These are phyloP conservation scores for Aurelia aurita complex sp. Pacific DNA, from an alignment of 30 jellyfish, hydroid and myxozoan species.

Conservation along the genomic window DNA sequence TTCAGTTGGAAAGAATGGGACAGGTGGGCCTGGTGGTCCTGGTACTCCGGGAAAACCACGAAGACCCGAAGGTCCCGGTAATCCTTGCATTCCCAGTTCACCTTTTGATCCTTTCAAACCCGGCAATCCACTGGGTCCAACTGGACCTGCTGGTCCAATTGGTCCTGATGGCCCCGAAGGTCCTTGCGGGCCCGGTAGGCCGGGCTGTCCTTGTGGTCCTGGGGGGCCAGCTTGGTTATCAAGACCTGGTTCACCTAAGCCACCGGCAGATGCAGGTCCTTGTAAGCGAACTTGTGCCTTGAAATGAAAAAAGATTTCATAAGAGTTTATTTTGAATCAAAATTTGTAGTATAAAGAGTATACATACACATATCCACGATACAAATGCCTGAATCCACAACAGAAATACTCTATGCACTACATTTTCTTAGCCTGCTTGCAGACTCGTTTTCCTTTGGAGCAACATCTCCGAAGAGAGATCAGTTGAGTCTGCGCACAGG, in stretches of 20 bases:
- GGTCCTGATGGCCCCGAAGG: conserved; percentile 72
- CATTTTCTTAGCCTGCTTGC: no score
- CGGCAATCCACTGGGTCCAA: conserved; percentile 66
- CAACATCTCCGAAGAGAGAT: no score
- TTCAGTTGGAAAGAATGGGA: neutral
- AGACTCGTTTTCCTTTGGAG: no score
- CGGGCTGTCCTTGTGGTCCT: conserved; percentile 74
- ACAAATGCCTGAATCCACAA: no score
- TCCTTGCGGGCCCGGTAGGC: conserved; percentile 83
- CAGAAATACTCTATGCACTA: no score
- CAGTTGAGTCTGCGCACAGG: no score
- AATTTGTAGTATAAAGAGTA: no score
- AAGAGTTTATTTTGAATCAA: no score
- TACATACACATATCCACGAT: no score
- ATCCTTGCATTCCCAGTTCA: conserved; percentile 42
- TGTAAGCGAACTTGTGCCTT: conserved; percentile 50
- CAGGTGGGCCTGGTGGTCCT: conserved; percentile 47
- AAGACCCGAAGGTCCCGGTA: conserved; percentile 60
- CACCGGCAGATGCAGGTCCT: neutral
- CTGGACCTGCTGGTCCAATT: conserved; percentile 65
- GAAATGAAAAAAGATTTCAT: neutral
- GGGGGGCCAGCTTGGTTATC: conserved; percentile 38
- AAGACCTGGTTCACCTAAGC: conserved; percentile 56
- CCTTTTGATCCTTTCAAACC: conserved; percentile 40
- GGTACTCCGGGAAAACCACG: conserved; percentile 44